Evolutionary conservation across 2,113 vertebrate species (phyloP), one percentile per base, ranked within the genome.

Genomic region (Physeter macrocephalus): DNA sequence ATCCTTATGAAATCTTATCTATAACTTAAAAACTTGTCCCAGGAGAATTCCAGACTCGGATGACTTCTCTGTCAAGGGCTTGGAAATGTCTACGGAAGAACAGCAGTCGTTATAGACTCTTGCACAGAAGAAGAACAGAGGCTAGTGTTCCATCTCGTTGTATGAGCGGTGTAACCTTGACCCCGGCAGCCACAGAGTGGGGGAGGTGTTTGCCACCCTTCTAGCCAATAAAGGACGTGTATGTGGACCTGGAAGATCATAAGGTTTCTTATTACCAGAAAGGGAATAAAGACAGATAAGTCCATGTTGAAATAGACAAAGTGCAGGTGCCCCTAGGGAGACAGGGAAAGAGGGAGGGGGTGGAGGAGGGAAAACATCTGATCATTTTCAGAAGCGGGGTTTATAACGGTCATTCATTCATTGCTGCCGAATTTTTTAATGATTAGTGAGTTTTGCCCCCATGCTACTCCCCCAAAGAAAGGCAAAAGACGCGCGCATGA

Each of bases 51-150:
- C 36, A 11, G 29, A 52, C 25, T 10, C 69, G 36, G 36, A 14
- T 14, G 49, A 25, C 72, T 36, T 67, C 74, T 46, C 34, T 36
- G 49, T 17, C 57, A 25, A 39, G 27, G 29, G 57, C 17, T 82
- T 31, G 21, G 49, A 67, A 3, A 10, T 23, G 46, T 67, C 29
- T 8, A 13, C 27, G 27, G n/a, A 92, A 61, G 72, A 64, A 4
- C 2, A 34, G 23, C 3, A 1, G 0, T 29, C 59, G 39, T 61
- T 17, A 2, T 0, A 8, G 29, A 25, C 80, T 41, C 43, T 39
- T 34, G 34, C 46, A 20, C 0, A 1, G 15, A 10, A 20, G 8
- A n/a, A 0, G 23, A 14, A 3, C 18, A 34, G 9, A 41, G 36
- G 52, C n/a, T 61, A 17, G 0, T 1, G 27, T 31, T 4, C 23